A percentile compares a stretch with the other conserved stretches of the same genome.
These are phyloP conservation scores for Drosophila simulans DNA, from an alignment of 1,140 invertebrate species.

Conservation along the genomic window DNA sequence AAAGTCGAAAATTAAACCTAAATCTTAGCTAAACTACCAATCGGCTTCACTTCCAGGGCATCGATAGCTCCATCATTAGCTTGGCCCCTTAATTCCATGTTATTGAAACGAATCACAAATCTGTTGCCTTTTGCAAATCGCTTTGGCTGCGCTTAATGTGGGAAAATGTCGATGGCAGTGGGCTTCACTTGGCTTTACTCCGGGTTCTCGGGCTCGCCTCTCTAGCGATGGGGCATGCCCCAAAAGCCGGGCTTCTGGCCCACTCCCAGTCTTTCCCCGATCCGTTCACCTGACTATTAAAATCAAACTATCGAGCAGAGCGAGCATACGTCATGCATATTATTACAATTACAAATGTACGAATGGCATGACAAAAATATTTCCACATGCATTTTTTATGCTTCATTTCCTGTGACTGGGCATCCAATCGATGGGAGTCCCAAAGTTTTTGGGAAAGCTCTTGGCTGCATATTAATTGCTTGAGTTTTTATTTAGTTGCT, in stretches of 20 bases:
- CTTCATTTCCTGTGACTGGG: constrained; percentile 71
- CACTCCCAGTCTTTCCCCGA: constrained; percentile 25
- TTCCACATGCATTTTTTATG: constrained; percentile 75
- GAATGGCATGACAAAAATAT: constrained; percentile 46
- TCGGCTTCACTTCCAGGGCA: constrained; percentile 28
- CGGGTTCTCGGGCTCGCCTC: neutral
- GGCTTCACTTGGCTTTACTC: constrained; percentile 8
- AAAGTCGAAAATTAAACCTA: neutral
- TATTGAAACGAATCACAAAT: constrained; percentile 61
- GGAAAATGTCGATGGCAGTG: constrained; percentile 52
- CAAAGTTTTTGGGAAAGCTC: constrained; percentile 48
- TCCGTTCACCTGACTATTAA: constrained; percentile 49
- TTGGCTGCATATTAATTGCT: constrained; percentile 73
- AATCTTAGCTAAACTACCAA: neutral
- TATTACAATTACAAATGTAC: constrained; percentile 66
- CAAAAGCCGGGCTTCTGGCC: constrained; percentile 26
- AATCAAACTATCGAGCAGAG: constrained; percentile 58
- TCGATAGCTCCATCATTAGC: constrained; percentile 20
- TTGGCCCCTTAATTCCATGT: constrained; percentile 41
- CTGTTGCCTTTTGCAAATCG: constrained; percentile 51
- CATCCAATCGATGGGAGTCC: constrained; percentile 14
- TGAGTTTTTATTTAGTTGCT: constrained; percentile 33
- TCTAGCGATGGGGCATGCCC: constrained; percentile 40
- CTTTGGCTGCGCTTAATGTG: constrained; percentile 55
- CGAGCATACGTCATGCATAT: constrained; percentile 57